Conservation (phyloP, 23 tunicate genomes). For the Oikopleura dioica region DNA sequence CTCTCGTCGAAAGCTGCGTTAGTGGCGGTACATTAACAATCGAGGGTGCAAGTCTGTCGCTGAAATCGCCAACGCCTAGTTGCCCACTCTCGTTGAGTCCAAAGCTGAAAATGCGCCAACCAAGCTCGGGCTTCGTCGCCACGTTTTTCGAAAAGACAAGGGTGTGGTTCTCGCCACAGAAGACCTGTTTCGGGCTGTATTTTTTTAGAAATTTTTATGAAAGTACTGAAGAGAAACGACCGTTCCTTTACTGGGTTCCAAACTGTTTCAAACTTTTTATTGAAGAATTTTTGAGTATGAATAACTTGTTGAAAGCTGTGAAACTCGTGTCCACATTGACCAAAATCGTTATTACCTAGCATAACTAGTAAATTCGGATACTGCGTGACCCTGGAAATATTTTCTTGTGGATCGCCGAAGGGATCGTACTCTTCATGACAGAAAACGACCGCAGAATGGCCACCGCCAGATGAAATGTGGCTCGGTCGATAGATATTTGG, state of each 20-base stretch:
- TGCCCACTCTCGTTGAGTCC: not conserved
- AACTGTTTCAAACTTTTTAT: no score
- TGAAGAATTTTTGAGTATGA: no score
- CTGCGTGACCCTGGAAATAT: not conserved
- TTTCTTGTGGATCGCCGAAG: not conserved
- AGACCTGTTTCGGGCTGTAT: not conserved
- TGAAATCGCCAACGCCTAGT: not conserved
- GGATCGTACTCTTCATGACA: not conserved
- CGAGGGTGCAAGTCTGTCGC: not conserved
- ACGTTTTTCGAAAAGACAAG: not conserved
- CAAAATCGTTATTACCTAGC: not conserved
- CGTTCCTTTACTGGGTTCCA: not conserved
- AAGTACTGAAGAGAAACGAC: not conserved
- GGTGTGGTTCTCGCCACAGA: constrained; percentile 6
- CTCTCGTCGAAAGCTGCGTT: not conserved
- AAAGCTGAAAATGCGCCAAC: not conserved
- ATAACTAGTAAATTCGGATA: constrained; percentile 6
- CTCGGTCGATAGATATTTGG: not conserved
- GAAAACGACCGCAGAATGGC: constrained; percentile 5
- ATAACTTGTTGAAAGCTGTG: no score
- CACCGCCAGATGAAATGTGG: not conserved
- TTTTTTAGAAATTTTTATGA: not conserved
- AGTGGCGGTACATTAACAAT: not conserved
- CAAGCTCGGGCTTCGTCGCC: not conserved
- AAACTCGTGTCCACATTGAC: not conserved